phyloP scores from a whole-genome alignment of 2,888 invertebrate genomes.

The Petrolisthes manimaculis region DNA sequence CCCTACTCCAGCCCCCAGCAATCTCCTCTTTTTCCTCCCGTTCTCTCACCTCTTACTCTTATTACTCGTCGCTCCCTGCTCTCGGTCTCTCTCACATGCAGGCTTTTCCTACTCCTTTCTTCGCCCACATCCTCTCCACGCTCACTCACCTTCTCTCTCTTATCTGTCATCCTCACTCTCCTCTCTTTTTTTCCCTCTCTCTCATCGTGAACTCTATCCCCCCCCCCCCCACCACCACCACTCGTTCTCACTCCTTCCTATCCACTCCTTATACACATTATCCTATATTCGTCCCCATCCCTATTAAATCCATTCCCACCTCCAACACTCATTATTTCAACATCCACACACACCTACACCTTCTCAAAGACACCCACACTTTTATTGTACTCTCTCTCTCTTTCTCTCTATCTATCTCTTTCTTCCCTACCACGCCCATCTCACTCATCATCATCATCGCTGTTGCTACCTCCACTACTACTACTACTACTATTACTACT shows the following conservation, averaged over 20 bases:
- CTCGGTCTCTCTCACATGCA: too few species aligned
- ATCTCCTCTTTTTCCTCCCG: too few species aligned
- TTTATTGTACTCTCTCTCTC: neutral
- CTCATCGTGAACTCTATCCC: neutral
- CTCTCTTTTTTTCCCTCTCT: neutral
- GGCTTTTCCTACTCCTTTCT: too few species aligned
- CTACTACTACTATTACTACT: neutral
- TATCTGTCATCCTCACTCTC: neutral
- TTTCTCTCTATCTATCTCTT: neutral
- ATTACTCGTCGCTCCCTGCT: too few species aligned
- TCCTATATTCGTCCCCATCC: neutral
- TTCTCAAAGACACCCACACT: too few species aligned
- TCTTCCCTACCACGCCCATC: neutral
- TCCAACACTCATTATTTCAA: neutral
- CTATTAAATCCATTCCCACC: neutral
- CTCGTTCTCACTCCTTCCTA: too few species aligned
- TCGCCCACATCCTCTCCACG: too few species aligned
- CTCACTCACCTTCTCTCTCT: neutral
- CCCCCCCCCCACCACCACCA: too few species aligned
- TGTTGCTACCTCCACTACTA: neutral
- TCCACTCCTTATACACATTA: neutral
- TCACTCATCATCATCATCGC: neutral
- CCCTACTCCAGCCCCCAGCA: too few species aligned
- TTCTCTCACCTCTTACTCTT: too few species aligned
- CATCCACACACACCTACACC: neutral